Evolutionary conservation across 2,888 invertebrate genomes (phyloP).

Genomic region (Drosophila fungiperda): DNA sequence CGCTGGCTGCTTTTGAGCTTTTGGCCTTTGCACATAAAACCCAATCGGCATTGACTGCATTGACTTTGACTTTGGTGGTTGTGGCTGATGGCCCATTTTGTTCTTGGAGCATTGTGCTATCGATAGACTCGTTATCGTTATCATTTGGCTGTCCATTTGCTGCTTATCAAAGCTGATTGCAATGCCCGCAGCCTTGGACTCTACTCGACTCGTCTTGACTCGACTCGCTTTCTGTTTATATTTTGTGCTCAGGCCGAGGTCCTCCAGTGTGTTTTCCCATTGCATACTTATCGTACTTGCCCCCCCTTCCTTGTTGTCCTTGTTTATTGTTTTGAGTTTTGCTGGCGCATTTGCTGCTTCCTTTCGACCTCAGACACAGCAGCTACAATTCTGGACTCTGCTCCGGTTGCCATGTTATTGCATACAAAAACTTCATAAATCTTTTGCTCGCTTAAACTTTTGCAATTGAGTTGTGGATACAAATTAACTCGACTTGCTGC

Average conservation of each 20-base stretch:
- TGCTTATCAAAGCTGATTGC: conserved; percentile 80
- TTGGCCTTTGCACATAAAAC: conserved; percentile 59
- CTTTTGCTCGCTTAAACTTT: conserved; percentile 78
- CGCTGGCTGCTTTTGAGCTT: conserved; percentile 24
- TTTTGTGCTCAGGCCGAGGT: background rate
- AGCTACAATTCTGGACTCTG: conserved; percentile 2
- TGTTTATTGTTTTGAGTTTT: conserved; percentile 61
- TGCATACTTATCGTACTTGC: conserved; percentile 45
- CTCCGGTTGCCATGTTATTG: conserved; percentile 62
- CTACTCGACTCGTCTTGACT: conserved; percentile 13
- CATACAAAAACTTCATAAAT: conserved; percentile 79
- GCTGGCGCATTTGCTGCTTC: conserved; percentile 20
- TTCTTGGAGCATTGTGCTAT: conserved; percentile 28
- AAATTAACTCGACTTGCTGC: conserved; percentile 79
- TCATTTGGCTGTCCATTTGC: conserved; percentile 75
- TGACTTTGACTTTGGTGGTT: conserved; percentile 18
- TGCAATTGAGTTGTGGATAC: conserved; percentile 80
- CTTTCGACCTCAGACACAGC: background rate
- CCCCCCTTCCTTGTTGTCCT: conserved; percentile 32
- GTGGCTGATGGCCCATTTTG: background rate
- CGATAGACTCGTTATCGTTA: conserved; percentile 69
- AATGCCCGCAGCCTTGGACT: conserved; percentile 56
- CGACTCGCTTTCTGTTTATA: conserved; percentile 7
- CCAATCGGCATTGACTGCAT: conserved; percentile 54
- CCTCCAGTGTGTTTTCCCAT: conserved; percentile 3